phyloP scores from a whole-genome alignment of 1,140 invertebrate species.

The Drosophila athabasca region DNA sequence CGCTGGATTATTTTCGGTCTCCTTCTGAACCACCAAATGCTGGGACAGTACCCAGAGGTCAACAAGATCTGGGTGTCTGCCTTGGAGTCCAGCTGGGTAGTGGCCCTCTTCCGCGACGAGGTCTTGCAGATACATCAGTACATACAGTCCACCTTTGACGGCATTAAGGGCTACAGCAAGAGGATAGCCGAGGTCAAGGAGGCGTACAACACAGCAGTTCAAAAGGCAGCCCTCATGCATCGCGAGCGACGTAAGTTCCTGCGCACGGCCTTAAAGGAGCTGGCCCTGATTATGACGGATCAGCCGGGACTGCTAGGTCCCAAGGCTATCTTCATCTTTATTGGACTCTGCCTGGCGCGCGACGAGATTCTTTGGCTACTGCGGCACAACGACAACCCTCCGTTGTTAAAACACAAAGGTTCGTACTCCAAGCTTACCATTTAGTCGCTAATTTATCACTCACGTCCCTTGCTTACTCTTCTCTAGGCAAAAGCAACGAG shows the following conservation, averaged over 20 bases:
- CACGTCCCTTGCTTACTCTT: background rate
- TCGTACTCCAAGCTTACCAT: background rate
- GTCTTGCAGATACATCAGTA: conserved; percentile 98
- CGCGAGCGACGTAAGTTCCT: conserved; percentile 98
- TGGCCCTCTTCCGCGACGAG: conserved; percentile 98
- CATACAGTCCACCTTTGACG: conserved; percentile 96
- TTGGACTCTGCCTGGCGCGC: conserved; percentile 96
- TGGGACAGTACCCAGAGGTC: conserved; percentile 90
- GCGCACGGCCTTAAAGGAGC: conserved; percentile 96
- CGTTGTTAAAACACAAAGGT: conserved; percentile 91
- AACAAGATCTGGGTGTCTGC: conserved; percentile 96
- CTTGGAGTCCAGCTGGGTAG: conserved; percentile 96
- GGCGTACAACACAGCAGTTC: conserved; percentile 94
- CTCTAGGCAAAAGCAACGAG: conserved; percentile 88
- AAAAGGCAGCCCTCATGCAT: conserved; percentile 95
- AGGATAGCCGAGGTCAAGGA: conserved; percentile 97
- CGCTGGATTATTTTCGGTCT: conserved; percentile 98
- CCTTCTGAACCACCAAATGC: conserved; percentile 93
- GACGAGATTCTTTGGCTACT: conserved; percentile 99
- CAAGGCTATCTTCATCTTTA: conserved; percentile 98
- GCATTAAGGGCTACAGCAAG: conserved; percentile 97
- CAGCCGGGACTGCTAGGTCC: conserved; percentile 98
- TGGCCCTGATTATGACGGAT: conserved; percentile 97
- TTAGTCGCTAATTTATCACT: background rate
- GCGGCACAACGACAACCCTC: conserved; percentile 97